phyloP scores from a whole-genome alignment of 1,140 invertebrate species.

The Bombus difficillimus region DNA sequence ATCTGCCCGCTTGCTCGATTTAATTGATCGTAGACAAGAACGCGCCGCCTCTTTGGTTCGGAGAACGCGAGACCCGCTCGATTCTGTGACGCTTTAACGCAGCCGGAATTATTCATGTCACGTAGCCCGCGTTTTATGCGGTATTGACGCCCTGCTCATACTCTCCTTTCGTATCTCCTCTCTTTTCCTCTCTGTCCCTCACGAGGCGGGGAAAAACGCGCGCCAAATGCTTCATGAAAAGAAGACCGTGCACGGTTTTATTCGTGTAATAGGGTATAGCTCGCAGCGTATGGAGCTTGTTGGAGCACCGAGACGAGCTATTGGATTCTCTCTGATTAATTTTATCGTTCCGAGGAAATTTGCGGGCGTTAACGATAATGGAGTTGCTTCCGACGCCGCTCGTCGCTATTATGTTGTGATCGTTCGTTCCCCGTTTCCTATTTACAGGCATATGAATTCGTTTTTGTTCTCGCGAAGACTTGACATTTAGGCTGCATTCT shows the following conservation, averaged over 20 bases:
- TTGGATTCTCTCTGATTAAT: slow-evolving; percentile 21
- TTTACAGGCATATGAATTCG: not conserved
- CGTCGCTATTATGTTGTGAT: not conserved
- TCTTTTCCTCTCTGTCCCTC: not conserved
- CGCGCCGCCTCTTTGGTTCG: not conserved
- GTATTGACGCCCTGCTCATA: slow-evolving; percentile 47
- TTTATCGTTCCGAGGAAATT: slow-evolving; percentile 21
- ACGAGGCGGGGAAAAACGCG: not conserved
- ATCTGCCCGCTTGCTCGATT: slow-evolving; percentile 42
- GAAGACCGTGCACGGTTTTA: not conserved
- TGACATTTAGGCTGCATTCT: not conserved
- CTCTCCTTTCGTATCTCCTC: not conserved
- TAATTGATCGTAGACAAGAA: slow-evolving; percentile 51
- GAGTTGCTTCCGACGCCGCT: not conserved
- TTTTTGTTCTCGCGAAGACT: not conserved
- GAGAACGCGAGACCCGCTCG: not conserved
- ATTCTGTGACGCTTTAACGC: slow-evolving; percentile 53
- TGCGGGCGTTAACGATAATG: slow-evolving; percentile 29
- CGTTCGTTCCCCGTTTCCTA: not conserved
- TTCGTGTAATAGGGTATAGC: not conserved
- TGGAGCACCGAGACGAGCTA: not conserved
- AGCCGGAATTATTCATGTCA: slow-evolving; percentile 76
- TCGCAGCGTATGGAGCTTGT: not conserved
- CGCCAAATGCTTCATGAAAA: not conserved
- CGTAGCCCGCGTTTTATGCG: slow-evolving; percentile 74